These are phyloP conservation scores for Acridotheres tristis DNA, from an alignment of 2,797 vertebrate species.

Conservation along the genomic window DNA sequence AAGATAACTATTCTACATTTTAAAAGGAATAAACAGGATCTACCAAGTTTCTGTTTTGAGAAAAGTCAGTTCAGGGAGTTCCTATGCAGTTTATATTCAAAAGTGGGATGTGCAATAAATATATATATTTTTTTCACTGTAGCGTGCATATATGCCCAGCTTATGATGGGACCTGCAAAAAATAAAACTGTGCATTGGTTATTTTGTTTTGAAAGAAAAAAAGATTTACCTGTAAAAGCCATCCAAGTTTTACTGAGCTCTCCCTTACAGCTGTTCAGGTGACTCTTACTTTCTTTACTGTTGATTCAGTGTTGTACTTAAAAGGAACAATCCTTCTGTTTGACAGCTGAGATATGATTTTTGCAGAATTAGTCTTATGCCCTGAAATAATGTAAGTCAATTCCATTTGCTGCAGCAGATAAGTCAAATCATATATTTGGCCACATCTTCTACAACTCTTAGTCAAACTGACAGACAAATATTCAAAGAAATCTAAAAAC, in stretches of 20 bases:
- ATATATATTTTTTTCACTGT: accelerated
- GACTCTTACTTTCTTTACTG: neutral
- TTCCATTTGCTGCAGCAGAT: neutral
- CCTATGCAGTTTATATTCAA: neutral
- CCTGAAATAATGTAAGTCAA: neutral
- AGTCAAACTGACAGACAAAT: neutral
- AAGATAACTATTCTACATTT: neutral
- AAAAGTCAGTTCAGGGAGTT: neutral
- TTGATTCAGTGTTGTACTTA: neutral
- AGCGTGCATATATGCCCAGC: neutral
- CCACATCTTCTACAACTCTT: neutral
- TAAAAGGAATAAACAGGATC: neutral
- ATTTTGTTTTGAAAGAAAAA: neutral
- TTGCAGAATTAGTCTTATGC: neutral
- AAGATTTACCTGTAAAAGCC: neutral
- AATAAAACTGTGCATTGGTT: neutral
- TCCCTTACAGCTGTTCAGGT: neutral
- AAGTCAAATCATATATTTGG: neutral
- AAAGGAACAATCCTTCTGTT: neutral
- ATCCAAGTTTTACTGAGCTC: neutral
- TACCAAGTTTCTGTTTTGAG: neutral
- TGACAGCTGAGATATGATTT: neutral
- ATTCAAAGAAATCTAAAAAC: neutral
- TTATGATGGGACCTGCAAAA: neutral
- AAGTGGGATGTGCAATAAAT: neutral